Evolutionary conservation across 2,888 invertebrate species (phyloP), one percentile per base, ranked within the genome.

Genomic region (Anticlea derivata): DNA sequence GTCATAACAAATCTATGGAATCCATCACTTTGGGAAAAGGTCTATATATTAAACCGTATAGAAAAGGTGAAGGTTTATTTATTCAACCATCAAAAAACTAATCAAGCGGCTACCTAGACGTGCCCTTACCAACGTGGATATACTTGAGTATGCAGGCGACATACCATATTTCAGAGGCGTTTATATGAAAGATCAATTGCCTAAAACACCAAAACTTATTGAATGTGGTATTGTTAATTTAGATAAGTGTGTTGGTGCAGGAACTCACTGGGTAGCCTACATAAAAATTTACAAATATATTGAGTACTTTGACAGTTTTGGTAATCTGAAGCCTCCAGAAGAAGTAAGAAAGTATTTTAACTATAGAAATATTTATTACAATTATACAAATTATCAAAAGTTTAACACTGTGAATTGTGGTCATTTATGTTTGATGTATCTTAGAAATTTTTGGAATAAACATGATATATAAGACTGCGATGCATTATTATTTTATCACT

Each of bases 231-330:
- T 48, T 2, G 6, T 48, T 1, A 48, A 48, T 35, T 29, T 45
- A 45, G 45, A 45, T n/a, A 6, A 6, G 13, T 45, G 37, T 4
- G 8, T 24, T 11, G 30, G 30, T 12, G 22, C 20, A 3, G 48
- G 48, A 2, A 48, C 48, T 0, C 48, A 48, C 22, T 48, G 40
- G 48, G 40, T 40, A 40, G 39, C 48, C 8, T 45, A 45, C n/a
- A 37, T 29, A 6, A 45, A 45, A 11, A 11, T 6, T n/a, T n/a
- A 7, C n/a, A 8, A 4, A 29, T 17, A 17, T 17, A 17, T 17
- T 17, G 17, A 17, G 17, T 17, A 17, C 4, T 17, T 17, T 17
- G 17, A 17, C 27, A 39, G 29, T 23, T 38, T 24, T 11, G 48
- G 40, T 4, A 5, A 47, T 7, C 22, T 47, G 6, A 40, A 29